Evolutionary conservation across 2,888 invertebrate genomes (phyloP), one percentile per base, ranked within the genome.

Genomic region (Lampropteryx suffumata): DNA sequence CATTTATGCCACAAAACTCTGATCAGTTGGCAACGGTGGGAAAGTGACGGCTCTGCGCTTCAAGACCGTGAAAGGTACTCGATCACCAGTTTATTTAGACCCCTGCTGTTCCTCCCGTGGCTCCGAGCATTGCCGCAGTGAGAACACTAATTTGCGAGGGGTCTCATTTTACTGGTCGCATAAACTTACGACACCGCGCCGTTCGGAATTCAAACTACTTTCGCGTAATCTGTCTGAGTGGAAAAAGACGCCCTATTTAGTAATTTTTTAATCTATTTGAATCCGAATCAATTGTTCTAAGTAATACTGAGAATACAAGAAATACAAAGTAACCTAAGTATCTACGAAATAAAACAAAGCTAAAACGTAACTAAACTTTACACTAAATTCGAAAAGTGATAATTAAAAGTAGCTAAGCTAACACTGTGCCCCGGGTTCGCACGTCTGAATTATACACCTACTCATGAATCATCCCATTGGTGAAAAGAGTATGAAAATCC

Each of bases 1-100:
- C 14, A 17, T 43, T 45, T 32, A 30, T 12, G 9, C 44, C 27
- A 41, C 48, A 53, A 53, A 49, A 44, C 28, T 9, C 35, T 36
- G 44, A 44, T 37, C 48, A 44, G 48, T 36, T 48, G 48, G 48
- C 40, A 41, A 48, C 40, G 44, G 48, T 41, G 44, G 35, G 53
- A 53, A 53, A 53, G 48, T 48, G 53, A 49, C 48, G n/a, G 69
- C 71, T 65, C 70, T 65, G 73, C 73, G 76, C 76, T 76, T 80
- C 79, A 76, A 85, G 81, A 85, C 84, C 87, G 88, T 86, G 88
- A 88, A 89, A 88, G 88, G 89, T 84, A 87, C 85, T 82, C 71
- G 72, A 76, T 74, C 71, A 76, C 88, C 83, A 73, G 56, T 59
- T 42, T 71, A 66, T 55, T 41, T 42, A 62, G 86, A 82, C 61